Conservation (phyloP, 2,797 vertebrate species). For the Synanceia verrucosa region DNA sequence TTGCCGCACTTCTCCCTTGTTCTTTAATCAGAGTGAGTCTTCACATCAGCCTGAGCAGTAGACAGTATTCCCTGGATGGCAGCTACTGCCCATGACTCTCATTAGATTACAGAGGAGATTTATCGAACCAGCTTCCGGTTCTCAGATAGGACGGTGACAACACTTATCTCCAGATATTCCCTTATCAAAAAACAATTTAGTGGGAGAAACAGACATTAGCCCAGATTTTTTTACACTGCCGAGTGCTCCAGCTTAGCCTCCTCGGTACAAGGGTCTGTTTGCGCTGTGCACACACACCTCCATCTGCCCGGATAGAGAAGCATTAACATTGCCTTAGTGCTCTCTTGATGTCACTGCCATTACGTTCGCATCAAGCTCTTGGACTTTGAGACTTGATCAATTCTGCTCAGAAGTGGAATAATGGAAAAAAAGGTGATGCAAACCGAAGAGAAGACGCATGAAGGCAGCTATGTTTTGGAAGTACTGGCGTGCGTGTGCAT, state of each 20-base stretch:
- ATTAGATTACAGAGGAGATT: slow-evolving; percentile 72
- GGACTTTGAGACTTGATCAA: slow-evolving; percentile 67
- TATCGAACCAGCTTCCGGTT: slow-evolving; percentile 76
- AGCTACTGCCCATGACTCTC: slow-evolving; percentile 48
- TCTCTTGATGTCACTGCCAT: slow-evolving; percentile 64
- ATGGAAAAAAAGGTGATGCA: background rate
- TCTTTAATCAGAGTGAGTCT: slow-evolving; percentile 30
- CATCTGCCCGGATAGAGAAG: slow-evolving; percentile 54
- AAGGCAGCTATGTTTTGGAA: background rate
- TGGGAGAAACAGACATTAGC: slow-evolving; percentile 74
- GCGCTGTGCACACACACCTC: slow-evolving; percentile 63
- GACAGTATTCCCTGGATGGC: slow-evolving; percentile 16
- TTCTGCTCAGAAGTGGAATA: slow-evolving; percentile 30
- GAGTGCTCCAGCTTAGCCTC: slow-evolving; percentile 58
- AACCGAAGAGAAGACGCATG: background rate
- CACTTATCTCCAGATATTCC: slow-evolving; percentile 79
- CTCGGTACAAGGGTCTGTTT: slow-evolving; percentile 81
- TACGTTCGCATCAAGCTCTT: slow-evolving; percentile 60
- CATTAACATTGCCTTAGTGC: slow-evolving; percentile 67
- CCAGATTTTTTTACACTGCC: slow-evolving; percentile 63
- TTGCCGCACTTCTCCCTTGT: slow-evolving; percentile 21
- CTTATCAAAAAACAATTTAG: slow-evolving; percentile 83
- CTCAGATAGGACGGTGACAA: slow-evolving; percentile 74
- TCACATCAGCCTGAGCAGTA: background rate
- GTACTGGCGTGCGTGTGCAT: slow-evolving; percentile 7